Evolutionary conservation across 2,797 vertebrate genomes (phyloP), one percentile per base, ranked within the genome.

Genomic region (Gambusia yucatana): DNA sequence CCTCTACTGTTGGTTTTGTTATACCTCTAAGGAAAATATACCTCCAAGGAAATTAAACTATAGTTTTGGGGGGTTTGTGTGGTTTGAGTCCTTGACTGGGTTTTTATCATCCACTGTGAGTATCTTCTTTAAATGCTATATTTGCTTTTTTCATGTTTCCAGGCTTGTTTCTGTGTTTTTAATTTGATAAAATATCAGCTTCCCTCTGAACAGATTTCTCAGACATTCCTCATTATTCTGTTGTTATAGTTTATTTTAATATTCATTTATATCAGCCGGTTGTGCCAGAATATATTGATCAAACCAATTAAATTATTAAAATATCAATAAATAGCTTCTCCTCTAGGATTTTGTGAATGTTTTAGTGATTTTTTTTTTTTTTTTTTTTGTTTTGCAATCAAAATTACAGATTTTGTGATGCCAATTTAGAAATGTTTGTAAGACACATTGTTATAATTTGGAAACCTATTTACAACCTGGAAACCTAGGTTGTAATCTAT

Each of bases 1-100:
- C 77, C 82, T 89, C 39, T 44, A 9, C 61, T 67, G 76, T 82
- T 57, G 55, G 11, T 36, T 81, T 78, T 61, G 20, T 11, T 52
- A 76, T 36, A 25, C 8, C 7, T 61, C 8, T n/a, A n/a, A 25
- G 14, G 14, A 46, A 59, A 59, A 14, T 28, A 6, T 36, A 25
- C 8, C 7, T 61, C 8, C 9, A n/a, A 25, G 44, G 1, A 46
- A 59, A 59, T 30, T 28, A 6, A 16, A 13, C n/a, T 28, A 11
- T 57, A 28, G n/a, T 22, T 61, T 61, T 6, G n/a, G 20, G 20
- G 7, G 20, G 3, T 50, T 52, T 52, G 22, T 25, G 9, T 52
- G 22, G 50, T 52, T 9, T 0, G 50, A 52, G 46, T 46, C n/a
- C 41, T 46, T 20, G 20, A 59, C 33, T 4, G 9, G 41, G 69